These are phyloP conservation scores for Euura saliciscinereae DNA, from an alignment of 1,140 invertebrate genomes.

Conservation along the genomic window DNA sequence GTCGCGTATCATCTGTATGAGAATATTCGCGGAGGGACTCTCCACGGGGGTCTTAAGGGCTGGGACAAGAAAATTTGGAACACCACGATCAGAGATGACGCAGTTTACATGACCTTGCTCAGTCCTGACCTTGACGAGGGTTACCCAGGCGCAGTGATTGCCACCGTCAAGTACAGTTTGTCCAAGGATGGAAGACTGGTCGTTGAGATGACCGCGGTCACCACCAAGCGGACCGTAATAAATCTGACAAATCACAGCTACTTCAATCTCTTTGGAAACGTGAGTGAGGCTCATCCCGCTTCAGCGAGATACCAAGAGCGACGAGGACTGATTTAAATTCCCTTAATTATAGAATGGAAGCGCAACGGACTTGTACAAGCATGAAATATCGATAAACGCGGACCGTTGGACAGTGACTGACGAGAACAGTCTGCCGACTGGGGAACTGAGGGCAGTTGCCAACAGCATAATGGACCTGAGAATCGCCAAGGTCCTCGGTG, in stretches of 20 bases:
- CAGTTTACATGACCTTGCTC: slow-evolving; percentile 65
- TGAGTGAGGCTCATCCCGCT: slow-evolving; percentile 36
- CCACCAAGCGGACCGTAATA: slow-evolving; percentile 80
- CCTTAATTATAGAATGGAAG: slow-evolving; percentile 48
- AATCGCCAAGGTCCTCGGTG: slow-evolving; percentile 56
- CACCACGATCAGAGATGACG: slow-evolving; percentile 36
- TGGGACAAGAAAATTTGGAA: slow-evolving; percentile 84
- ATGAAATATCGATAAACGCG: slow-evolving; percentile 76
- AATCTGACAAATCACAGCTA: slow-evolving; percentile 94
- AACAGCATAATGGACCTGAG: slow-evolving; percentile 67
- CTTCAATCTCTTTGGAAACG: slow-evolving; percentile 91
- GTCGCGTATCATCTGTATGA: slow-evolving; percentile 71
- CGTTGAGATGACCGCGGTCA: slow-evolving; percentile 75
- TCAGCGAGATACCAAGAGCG: too few relatives aligned
- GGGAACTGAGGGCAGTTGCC: slow-evolving; percentile 67
- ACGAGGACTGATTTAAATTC: neutral
- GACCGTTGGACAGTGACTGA: slow-evolving; percentile 80
- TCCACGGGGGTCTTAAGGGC: slow-evolving; percentile 87
- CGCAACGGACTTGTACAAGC: slow-evolving; percentile 69
- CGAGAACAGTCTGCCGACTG: slow-evolving; percentile 78
- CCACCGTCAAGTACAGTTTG: slow-evolving; percentile 74
- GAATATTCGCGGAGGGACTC: slow-evolving; percentile 75
- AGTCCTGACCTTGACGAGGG: slow-evolving; percentile 86
- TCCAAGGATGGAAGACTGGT: slow-evolving; percentile 73
- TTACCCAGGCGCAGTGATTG: slow-evolving; percentile 79